Evolutionary conservation across 1,140 invertebrate genomes (phyloP), one percentile per base, ranked within the genome.

Genomic region (Ptiloglossa arizonensis): DNA sequence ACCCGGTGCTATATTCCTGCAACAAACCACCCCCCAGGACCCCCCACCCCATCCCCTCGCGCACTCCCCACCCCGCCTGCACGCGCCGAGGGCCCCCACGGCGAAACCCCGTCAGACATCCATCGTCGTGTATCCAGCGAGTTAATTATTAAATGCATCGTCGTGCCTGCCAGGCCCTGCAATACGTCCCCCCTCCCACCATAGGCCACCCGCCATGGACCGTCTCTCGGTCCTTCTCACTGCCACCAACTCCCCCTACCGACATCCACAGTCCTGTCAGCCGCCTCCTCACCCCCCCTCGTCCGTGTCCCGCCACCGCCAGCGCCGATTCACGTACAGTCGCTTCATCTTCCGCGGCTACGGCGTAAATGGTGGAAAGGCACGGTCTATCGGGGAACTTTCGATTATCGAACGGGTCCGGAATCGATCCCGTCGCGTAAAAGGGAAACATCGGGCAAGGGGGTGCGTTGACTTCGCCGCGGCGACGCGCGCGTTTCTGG

Each of bases 91-190:
- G 77, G 73, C 81, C 72, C 86, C 86, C 74, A 79, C 77, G 67
- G 79, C 87, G 85, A 87, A 87, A 80, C 80, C 78, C 87, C 82
- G 84, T 88, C 87, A 88, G 88, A 87, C 87, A 88, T 89, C 88
- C 87, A 87, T 88, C 88, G 83, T 86, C 75, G 75, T 83, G 84
- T 88, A 89, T 88, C 87, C 86, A 82, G 77, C 79, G 81, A 89
- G 87, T 89, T 89, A 89, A 89, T 89, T 89, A 89, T 89, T 89
- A 88, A 89, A 89, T 89, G 88, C 87, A 88, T 88, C 87, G 79
- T 83, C 83, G 83, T 82, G 72, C 80, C 75, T 82, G 57, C 79
- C 56, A 71, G 64, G 17, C 78, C 63, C 76, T 69, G 60, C 76
- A 48, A 70, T 70, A 76, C 66, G 67, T 64, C 71, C 56, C 73